These are phyloP conservation scores for Camarhynchus parvulus DNA, from an alignment of 2,113 vertebrate genomes.

Conservation along the genomic window DNA sequence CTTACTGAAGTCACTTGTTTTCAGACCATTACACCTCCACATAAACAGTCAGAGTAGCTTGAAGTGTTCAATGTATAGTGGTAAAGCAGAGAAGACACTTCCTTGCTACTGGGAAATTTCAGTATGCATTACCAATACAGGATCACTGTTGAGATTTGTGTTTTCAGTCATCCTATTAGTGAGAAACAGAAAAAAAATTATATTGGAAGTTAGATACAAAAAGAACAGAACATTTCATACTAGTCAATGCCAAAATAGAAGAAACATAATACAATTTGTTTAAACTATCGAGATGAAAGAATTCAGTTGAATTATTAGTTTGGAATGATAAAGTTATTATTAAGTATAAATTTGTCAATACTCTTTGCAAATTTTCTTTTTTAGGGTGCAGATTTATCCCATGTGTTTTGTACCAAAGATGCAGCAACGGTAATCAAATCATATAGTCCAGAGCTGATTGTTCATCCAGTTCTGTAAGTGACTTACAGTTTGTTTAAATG, in stretches of 20 bases:
- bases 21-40: neutral
- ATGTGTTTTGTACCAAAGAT: constrained; percentile 96
- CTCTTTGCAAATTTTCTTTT: constrained; percentile 16
- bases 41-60: neutral
- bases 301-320: neutral
- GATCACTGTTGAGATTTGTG: neutral
- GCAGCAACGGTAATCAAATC: constrained; percentile 95
- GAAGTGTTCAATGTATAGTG: neutral
- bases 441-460: constrained; percentile 97
- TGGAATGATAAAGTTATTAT: neutral
- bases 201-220: neutral
- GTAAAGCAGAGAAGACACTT: neutral
- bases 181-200: neutral
- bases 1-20: neutral
- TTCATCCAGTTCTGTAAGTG: constrained; percentile 97
- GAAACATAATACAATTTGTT: neutral
- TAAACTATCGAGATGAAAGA: neutral
- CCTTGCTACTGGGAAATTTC: neutral
- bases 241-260: neutral
- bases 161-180: neutral
- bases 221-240: neutral
- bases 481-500: neutral
- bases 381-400: constrained; percentile 96
- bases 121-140: neutral
- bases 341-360: neutral